Evolutionary conservation across 2,113 vertebrate species (phyloP).

Genomic region (Lagopus muta): DNA sequence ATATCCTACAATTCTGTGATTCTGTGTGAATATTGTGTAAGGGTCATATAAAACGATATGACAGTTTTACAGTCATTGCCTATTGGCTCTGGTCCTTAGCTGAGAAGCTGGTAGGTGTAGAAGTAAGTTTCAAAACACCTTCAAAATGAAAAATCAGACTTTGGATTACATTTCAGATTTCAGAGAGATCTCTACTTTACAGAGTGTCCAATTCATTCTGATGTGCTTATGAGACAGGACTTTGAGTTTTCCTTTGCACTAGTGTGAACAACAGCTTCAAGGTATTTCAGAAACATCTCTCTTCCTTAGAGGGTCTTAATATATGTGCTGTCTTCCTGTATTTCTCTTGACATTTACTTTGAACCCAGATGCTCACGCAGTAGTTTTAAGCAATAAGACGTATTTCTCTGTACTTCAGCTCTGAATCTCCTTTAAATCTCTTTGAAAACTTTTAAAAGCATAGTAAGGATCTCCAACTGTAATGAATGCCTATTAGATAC

Average conservation of each 20-base stretch:
- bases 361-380: not conserved
- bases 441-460: not conserved
- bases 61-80: not conserved
- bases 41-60: not conserved
- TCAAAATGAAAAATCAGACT: not conserved
- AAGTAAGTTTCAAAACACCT: not conserved
- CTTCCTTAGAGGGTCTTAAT: not conserved
- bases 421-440: not conserved
- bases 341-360: not conserved
- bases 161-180: not conserved
- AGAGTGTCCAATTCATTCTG: not conserved
- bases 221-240: not conserved
- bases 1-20: too few species aligned
- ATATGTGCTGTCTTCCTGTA: not conserved
- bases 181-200: not conserved
- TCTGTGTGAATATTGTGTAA: too few species aligned
- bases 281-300: not conserved
- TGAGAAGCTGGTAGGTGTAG: not conserved
- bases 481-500: not conserved
- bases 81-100: not conserved
- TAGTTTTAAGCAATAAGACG: not conserved
- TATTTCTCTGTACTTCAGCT: not conserved
- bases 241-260: not conserved
- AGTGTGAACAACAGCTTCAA: not conserved
- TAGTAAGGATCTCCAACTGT: not conserved